Conservation (phyloP, 2,113 vertebrate genomes). For the Micronycteris hirsuta region DNA sequence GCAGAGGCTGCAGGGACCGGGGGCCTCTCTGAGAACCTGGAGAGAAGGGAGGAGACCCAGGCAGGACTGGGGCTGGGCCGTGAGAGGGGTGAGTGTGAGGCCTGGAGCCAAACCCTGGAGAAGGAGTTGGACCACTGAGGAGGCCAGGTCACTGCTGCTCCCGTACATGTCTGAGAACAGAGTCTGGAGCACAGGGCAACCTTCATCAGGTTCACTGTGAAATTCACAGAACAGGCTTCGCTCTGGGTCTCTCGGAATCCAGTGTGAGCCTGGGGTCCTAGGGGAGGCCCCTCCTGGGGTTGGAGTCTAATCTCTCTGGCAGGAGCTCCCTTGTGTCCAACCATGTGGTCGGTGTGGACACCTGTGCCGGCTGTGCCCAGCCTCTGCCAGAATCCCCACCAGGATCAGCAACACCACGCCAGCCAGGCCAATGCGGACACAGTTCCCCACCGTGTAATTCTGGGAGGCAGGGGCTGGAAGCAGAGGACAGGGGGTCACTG, state of each 20-base stretch:
- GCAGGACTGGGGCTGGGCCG: no score
- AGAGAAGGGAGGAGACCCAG: not conserved
- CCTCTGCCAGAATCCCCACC: not conserved
- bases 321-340: fast-evolving
- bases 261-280: fast-evolving
- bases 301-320: not conserved
- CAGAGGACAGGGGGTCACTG: not conserved
- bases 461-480: not conserved
- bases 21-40: not conserved
- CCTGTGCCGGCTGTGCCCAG: not conserved
- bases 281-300: not conserved
- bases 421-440: not conserved
- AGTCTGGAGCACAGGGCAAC: no score
- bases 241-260: not conserved
- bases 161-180: no score
- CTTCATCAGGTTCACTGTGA: no score
- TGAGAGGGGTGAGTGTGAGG: not conserved
- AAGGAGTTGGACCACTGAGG: no score
- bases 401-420: not conserved
- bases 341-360: fast-evolving
- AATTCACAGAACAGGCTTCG: fast-evolving
- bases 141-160: not conserved
- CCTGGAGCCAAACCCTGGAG: not conserved
- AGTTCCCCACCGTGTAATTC: not conserved
- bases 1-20: not conserved